These are phyloP conservation scores for Garra rufa DNA, from an alignment of 2,113 vertebrate genomes.

Conservation along the genomic window DNA sequence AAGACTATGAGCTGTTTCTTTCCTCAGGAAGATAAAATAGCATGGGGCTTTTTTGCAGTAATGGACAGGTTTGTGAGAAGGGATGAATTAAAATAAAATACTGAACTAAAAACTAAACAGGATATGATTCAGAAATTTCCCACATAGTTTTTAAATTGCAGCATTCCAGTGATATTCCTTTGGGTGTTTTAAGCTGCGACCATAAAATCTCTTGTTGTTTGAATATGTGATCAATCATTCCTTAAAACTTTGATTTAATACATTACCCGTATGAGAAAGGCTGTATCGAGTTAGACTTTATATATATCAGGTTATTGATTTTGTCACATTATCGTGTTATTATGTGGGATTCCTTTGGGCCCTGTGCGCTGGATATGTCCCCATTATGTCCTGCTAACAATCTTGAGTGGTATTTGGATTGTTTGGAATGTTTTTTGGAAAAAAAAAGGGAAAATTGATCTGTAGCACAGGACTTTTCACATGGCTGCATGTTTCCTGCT, in stretches of 20 bases:
- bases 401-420: neutral
- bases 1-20: slow-evolving; percentile 23
- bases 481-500: slow-evolving; percentile 19
- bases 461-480: slow-evolving; percentile 10
- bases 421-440: neutral
- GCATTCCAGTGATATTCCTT: slow-evolving; percentile 24
- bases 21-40: neutral
- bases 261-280: neutral
- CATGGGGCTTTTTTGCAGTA: neutral
- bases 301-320: neutral
- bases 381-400: neutral
- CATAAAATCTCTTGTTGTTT: neutral
- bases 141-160: slow-evolving; percentile 8
- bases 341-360: neutral
- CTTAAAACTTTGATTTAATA: slow-evolving; percentile 1
- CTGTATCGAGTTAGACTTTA: slow-evolving; percentile 2
- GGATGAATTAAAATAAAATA: neutral
- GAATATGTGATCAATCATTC: neutral
- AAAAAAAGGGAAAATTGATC: neutral
- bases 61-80: neutral
- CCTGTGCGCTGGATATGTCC: neutral
- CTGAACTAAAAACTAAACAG: neutral
- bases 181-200: neutral
- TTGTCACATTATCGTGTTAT: slow-evolving; percentile 12
- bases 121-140: slow-evolving; percentile 20